Percentiles rank a stretch among this genome's conserved stretches.
These are phyloP conservation scores for Cydia pomonella DNA, from an alignment of 1,140 invertebrate species.

Conservation along the genomic window DNA sequence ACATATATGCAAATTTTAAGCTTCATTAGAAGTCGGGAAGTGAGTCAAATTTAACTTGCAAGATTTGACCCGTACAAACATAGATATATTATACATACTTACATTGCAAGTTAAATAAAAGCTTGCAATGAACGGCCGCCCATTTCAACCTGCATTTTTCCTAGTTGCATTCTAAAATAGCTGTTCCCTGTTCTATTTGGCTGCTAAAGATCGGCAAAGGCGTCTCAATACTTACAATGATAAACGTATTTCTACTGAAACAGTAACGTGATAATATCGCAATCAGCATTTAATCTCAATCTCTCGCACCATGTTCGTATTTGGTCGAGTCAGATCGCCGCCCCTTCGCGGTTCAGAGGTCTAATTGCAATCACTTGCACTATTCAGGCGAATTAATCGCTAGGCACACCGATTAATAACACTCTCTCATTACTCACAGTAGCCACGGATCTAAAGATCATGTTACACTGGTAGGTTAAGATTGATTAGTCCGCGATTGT, in stretches of 20 bases:
- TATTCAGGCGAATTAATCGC: not conserved
- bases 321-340: constrained; percentile 20
- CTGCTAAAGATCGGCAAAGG: not conserved
- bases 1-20: no score
- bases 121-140: no score
- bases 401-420: not conserved
- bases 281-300: constrained; percentile 16
- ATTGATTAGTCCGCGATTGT: not conserved
- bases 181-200: no score
- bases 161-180: no score
- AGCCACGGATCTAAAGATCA: not conserved
- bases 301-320: constrained; percentile 12
- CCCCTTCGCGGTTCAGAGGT: constrained; percentile 24
- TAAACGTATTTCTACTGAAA: not conserved
- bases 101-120: no score
- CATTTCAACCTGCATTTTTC: no score
- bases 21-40: no score
- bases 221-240: not conserved
- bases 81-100: no score
- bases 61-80: no score
- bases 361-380: not conserved
- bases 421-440: not conserved
- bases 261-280: constrained; percentile 5
- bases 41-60: no score
- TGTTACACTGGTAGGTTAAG: not conserved